Evolutionary conservation across 1,140 invertebrate species (phyloP).

Genomic region (Drosophila virilis): DNA sequence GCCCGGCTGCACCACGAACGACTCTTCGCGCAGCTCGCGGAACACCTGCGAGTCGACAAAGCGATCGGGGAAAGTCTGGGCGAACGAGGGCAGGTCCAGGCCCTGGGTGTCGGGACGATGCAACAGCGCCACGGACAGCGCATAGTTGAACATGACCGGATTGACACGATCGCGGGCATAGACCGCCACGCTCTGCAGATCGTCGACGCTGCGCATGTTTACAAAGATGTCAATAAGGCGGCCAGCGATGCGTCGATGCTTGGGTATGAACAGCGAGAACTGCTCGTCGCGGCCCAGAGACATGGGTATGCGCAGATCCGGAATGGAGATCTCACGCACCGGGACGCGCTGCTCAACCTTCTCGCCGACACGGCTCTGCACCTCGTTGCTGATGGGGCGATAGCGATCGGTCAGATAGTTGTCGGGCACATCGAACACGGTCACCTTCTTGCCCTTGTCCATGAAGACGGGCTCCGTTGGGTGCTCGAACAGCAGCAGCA

Average conservation of each 20-base stretch:
- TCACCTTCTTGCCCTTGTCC: conserved; percentile 87
- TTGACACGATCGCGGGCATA: conserved; percentile 91
- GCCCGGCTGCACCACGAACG: conserved; percentile 87
- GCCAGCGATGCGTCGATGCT: conserved; percentile 88
- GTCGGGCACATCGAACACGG: conserved; percentile 88
- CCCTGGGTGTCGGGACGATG: conserved; percentile 91
- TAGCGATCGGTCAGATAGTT: conserved; percentile 88
- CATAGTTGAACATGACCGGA: conserved; percentile 91
- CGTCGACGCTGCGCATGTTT: conserved; percentile 89
- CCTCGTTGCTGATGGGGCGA: conserved; percentile 85
- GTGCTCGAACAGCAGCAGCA: conserved; percentile 89
- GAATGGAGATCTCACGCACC: conserved; percentile 88
- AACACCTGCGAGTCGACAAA: conserved; percentile 91
- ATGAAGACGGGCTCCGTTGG: conserved; percentile 91
- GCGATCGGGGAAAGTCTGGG: conserved; percentile 91
- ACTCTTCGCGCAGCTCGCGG: conserved; percentile 88
- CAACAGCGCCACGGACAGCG: conserved; percentile 89
- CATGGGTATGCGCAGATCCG: conserved; percentile 88
- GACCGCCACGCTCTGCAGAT: conserved; percentile 88
- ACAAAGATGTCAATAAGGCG: conserved; percentile 90
- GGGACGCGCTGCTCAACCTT: conserved; percentile 86
- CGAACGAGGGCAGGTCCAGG: conserved; percentile 88
- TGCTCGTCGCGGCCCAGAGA: conserved; percentile 88
- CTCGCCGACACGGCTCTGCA: conserved; percentile 86
- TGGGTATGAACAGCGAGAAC: conserved; percentile 91